phyloP scores from a whole-genome alignment of 2,113 vertebrate genomes.

The Pygoscelis antarcticus region DNA sequence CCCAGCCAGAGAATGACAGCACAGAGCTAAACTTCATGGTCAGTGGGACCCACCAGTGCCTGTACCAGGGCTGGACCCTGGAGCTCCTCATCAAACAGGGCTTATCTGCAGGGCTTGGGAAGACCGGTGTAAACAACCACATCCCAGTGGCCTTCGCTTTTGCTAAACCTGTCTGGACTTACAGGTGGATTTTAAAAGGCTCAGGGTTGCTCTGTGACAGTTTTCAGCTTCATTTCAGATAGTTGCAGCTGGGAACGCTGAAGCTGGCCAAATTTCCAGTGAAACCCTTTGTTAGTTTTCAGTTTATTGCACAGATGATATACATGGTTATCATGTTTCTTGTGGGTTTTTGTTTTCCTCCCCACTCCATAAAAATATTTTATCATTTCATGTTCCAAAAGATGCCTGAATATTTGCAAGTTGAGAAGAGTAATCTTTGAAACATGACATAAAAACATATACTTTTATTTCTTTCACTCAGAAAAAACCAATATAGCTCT shows the following conservation, averaged over 20 bases:
- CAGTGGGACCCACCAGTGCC: background rate
- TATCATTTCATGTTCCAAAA: background rate
- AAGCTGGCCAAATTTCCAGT: background rate
- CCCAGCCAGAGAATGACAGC: background rate
- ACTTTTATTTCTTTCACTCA: background rate
- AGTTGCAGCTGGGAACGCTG: background rate
- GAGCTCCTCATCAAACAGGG: background rate
- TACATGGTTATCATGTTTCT: background rate
- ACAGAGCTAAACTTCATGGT: background rate
- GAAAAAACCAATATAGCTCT: background rate
- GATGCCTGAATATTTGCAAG: background rate
- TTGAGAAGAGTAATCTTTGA: background rate
- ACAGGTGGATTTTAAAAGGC: background rate
- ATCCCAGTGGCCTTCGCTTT: background rate
- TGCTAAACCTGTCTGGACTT: background rate
- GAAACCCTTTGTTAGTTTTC: background rate
- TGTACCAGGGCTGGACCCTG: background rate
- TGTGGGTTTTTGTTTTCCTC: slow-evolving; percentile 5
- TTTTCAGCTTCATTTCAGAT: background rate
- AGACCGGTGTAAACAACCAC: background rate
- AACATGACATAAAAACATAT: background rate
- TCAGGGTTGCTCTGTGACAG: background rate
- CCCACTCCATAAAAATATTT: background rate
- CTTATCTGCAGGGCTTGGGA: background rate
- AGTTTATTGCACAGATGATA: background rate